Evolutionary conservation across 2,113 vertebrate genomes (phyloP), one percentile per base, ranked within the genome.

Genomic region (Mesitornis unicolor): DNA sequence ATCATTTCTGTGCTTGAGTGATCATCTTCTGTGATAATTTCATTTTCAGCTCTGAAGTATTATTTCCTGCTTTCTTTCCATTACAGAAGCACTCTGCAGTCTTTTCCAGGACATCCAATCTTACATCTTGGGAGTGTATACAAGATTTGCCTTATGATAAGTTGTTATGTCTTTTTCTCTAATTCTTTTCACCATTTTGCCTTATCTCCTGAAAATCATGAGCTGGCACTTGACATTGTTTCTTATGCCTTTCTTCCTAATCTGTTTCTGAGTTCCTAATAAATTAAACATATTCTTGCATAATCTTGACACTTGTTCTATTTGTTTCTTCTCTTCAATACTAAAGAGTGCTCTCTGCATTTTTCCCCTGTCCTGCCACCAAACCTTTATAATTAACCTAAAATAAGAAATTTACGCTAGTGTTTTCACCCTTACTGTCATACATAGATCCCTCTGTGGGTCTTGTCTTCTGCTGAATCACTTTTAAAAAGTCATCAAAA

Each of bases 381-480:
- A 89, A n/a, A 48, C 5, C 15, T 1, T 78, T 35, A 28, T 13
- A 3, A 33, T 47, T 75, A 50, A 17, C 4, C 25, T 69, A 16
- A 48, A 60, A 19, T 1, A 67, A 77, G 18, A 74, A 48, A 57
- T 12, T 7, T 53, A 19, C 2, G 28, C 6, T 29, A 43, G 4
- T 56, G 4, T 67, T 76, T 90, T 64, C 25, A 73, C 14, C 13
- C 25, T 54, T 3, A 5, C 15, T 84, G 9, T 5, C 9, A 38
- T 10, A 18, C 6, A 53, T 7, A 74, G 11, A 68, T 50, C 5
- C 47, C 10, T 51, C 47, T 51, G 11, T 87, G 40, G 10, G 33
- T 73, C 13, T 93, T 97, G 29, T 80, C 28, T 83, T 95, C 54
- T 84, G 82, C 64, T 76, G 24, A 93, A 79, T 60, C 71, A 90